Percentiles rank a stretch among this genome's conserved stretches.
Evolutionary conservation across 2,113 vertebrate genomes (phyloP).

Genomic region (Amphilophus citrinellus): DNA sequence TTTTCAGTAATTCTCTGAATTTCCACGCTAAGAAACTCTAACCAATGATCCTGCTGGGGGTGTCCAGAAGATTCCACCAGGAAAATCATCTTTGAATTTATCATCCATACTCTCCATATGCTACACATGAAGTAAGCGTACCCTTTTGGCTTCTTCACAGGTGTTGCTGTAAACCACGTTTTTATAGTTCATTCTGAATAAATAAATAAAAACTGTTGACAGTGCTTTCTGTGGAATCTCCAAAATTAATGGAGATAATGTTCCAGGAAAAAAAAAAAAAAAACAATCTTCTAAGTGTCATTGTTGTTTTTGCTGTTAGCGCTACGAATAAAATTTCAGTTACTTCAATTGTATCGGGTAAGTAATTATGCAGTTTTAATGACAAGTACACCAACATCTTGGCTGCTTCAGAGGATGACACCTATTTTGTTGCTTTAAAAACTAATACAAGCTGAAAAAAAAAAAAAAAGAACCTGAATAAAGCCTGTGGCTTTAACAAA

Average conservation of each 20-base stretch:
- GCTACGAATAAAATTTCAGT: neutral
- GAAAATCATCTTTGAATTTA: neutral
- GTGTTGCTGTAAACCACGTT: neutral
- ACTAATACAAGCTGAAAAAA: neutral
- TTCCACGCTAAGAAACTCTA: neutral
- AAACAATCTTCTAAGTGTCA: neutral
- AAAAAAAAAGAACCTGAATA: neutral
- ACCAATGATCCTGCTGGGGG: neutral
- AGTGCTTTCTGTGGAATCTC: neutral
- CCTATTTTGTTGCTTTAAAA: conserved; percentile 8
- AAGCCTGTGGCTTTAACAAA: conserved; percentile 4
- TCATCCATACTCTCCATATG: neutral
- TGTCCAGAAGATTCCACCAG: neutral
- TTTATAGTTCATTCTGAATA: neutral
- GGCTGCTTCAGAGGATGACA: neutral
- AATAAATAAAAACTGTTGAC: neutral
- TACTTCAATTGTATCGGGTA: neutral
- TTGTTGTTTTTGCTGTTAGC: neutral
- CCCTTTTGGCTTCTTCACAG: neutral
- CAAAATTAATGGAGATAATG: neutral
- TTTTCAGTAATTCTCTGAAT: neutral
- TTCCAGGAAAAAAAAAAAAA: neutral
- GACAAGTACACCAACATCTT: neutral
- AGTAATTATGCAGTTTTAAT: conserved; percentile 2
- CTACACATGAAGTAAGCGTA: neutral